Conservation (phyloP, 1,140 invertebrate species). For the Drosophila ambigua region DNA sequence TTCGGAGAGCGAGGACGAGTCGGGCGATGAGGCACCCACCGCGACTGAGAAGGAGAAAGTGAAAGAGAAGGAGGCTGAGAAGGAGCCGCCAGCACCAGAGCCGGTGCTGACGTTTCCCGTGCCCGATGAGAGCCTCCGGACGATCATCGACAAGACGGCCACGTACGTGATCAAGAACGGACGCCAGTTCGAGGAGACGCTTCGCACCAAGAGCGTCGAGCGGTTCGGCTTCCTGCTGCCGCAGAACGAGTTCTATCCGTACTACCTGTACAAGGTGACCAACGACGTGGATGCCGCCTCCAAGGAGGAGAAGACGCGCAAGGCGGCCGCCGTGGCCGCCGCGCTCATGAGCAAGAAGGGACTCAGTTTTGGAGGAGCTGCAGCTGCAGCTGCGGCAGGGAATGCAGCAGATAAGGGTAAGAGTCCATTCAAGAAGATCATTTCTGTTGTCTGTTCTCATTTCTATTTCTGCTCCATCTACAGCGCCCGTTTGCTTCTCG, state of each 20-base stretch:
- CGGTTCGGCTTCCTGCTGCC: slow-evolving; percentile 92
- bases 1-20: slow-evolving; percentile 84
- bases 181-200: slow-evolving; percentile 94
- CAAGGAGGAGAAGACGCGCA: slow-evolving; percentile 76
- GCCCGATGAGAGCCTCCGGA: slow-evolving; percentile 91
- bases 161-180: slow-evolving; percentile 97
- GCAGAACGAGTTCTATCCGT: slow-evolving; percentile 89
- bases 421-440: background rate
- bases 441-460: too few species aligned
- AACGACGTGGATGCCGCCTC: slow-evolving; percentile 76
- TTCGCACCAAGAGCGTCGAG: slow-evolving; percentile 93
- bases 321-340: slow-evolving; percentile 64
- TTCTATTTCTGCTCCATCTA: background rate
- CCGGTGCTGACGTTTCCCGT: slow-evolving; percentile 85
- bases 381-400: slow-evolving; percentile 9
- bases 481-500: slow-evolving; percentile 91
- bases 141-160: slow-evolving; percentile 98
- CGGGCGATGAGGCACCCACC: slow-evolving; percentile 61
- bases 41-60: slow-evolving; percentile 9
- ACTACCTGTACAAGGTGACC: slow-evolving; percentile 88
- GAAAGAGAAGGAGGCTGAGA: slow-evolving; percentile 17
- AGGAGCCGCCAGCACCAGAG: slow-evolving; percentile 20
- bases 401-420: slow-evolving; percentile 44
- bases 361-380: slow-evolving; percentile 42
- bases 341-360: slow-evolving; percentile 77